These are phyloP conservation scores for Terrapene triunguis DNA, from an alignment of 2,113 vertebrate species.

Conservation along the genomic window DNA sequence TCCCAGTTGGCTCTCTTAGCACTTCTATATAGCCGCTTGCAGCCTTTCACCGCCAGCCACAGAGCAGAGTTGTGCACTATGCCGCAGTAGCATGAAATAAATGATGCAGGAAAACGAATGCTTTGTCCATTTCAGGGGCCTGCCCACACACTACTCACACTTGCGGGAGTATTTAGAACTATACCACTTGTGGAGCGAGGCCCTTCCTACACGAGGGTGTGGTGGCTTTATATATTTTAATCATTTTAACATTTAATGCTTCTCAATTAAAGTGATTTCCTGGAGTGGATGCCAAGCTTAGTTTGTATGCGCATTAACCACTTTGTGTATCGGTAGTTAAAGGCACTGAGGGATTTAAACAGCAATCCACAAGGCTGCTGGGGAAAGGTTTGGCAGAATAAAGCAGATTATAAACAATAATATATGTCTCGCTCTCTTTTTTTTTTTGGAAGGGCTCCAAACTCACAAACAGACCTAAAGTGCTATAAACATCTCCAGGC, in stretches of 20 bases:
- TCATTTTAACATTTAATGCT: slow-evolving; percentile 89
- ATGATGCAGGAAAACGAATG: neutral
- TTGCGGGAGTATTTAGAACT: neutral
- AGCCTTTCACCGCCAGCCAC: neutral
- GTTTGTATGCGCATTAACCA: slow-evolving; percentile 83
- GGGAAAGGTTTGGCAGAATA: slow-evolving; percentile 86
- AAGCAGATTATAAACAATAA: slow-evolving; percentile 94
- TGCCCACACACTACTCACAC: slow-evolving; percentile 17
- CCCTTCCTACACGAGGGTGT: slow-evolving; percentile 57
- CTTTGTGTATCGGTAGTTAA: slow-evolving; percentile 89
- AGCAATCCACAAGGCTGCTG: slow-evolving; percentile 84
- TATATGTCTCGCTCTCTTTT: slow-evolving; percentile 79
- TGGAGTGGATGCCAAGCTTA: slow-evolving; percentile 85
- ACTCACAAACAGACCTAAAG: slow-evolving; percentile 81
- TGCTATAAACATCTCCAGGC: slow-evolving; percentile 82
- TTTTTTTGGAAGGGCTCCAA: slow-evolving; percentile 81
- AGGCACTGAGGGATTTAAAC: slow-evolving; percentile 90
- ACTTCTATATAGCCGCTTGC: neutral
- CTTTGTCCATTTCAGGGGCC: slow-evolving; percentile 24
- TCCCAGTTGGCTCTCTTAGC: no score
- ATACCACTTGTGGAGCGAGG: neutral
- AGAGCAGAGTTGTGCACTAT: neutral
- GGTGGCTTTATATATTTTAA: slow-evolving; percentile 81
- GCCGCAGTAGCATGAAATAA: neutral
- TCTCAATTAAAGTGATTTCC: slow-evolving; percentile 90